phyloP scores from a whole-genome alignment of 2,797 vertebrate species.

The Coilia nasus region DNA sequence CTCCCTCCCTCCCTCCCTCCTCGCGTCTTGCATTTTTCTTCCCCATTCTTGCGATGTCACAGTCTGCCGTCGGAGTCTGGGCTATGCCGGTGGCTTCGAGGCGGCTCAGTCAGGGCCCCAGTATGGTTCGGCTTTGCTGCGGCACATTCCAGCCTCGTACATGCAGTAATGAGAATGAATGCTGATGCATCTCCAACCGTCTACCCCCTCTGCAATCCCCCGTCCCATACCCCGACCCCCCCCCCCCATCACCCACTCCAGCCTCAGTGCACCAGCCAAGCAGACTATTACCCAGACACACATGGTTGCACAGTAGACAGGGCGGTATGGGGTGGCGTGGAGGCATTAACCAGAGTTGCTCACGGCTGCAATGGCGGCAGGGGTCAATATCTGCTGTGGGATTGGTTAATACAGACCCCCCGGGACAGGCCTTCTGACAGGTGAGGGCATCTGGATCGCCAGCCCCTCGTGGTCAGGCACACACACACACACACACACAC shows the following conservation, averaged over 20 bases:
- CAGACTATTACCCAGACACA: slow-evolving; percentile 58
- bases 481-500: too few relatives aligned
- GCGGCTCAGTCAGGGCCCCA: slow-evolving; percentile 25
- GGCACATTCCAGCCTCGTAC: slow-evolving; percentile 69
- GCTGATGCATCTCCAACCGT: slow-evolving; percentile 61
- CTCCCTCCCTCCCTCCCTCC: too few relatives aligned
- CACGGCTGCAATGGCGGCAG: slow-evolving; percentile 24
- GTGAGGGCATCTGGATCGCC: background rate
- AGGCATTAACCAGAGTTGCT: slow-evolving; percentile 19
- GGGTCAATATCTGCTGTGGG: slow-evolving; percentile 30
- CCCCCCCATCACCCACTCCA: slow-evolving; percentile 10
- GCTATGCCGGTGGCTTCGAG: background rate
- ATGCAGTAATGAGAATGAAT: slow-evolving; percentile 75
- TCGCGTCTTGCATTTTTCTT: slow-evolving; percentile 47
- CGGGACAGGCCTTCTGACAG: background rate
- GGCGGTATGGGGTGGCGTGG: background rate
- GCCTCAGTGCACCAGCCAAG: slow-evolving; percentile 8
- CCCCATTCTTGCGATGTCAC: slow-evolving; percentile 69
- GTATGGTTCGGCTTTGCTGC: slow-evolving; percentile 46
- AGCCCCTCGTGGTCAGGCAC: background rate
- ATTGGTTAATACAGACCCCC: slow-evolving; percentile 26
- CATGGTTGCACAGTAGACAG: slow-evolving; percentile 23
- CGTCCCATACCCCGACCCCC: slow-evolving; percentile 39
- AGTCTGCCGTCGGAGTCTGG: slow-evolving; percentile 56
- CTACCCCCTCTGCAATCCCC: slow-evolving; percentile 29